Evolutionary conservation across 2,797 vertebrate species (phyloP), one percentile per base, ranked within the genome.

Genomic region (Choloepus didactylus): DNA sequence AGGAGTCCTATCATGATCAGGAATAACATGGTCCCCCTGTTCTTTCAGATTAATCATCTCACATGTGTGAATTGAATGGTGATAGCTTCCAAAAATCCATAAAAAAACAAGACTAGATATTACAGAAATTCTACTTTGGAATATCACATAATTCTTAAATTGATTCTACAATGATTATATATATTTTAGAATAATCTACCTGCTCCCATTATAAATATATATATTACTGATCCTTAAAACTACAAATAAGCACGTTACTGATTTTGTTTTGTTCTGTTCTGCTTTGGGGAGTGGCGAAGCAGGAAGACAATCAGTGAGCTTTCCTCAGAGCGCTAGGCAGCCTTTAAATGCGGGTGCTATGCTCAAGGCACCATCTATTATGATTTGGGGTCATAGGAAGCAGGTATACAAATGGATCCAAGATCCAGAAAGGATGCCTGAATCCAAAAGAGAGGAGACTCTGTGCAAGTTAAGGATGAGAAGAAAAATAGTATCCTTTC

Each of bases 1-100:
- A 90, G 62, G 44, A 93, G 4, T 89, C 62, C 31, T 90, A 41
- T 81, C 27, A 21, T 21, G 51, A 51, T 75, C 31, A 91, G 81
- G 38, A 97, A 72, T 49, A 91, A 75, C 49, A 92, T 14, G 62
- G 29, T 91, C 29, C 79, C 51, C 56, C 59, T 60, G 10, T 66
- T 46, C 56, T 84, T 94, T 82, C 60, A 92, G 60, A 91, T 91
- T 80, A 66, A 49, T 79, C 70, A 69, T 90, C 60, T 80, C n/a
- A 81, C 41, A 67, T 29, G 21, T 70, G 25, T 77, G 54, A 82
- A 95, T 73, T 95, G 85, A 95, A 95, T 35, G 54, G 60, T 59
- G 31, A 79, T 35, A 51, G 60, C 23, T 92, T 85, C 27, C 56
- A 90, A 93, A n/a, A 49, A 54, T 21, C 82, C 27, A 69, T 18